phyloP scores from a whole-genome alignment of 2,113 vertebrate species.

The Tachysurus vachellii region DNA sequence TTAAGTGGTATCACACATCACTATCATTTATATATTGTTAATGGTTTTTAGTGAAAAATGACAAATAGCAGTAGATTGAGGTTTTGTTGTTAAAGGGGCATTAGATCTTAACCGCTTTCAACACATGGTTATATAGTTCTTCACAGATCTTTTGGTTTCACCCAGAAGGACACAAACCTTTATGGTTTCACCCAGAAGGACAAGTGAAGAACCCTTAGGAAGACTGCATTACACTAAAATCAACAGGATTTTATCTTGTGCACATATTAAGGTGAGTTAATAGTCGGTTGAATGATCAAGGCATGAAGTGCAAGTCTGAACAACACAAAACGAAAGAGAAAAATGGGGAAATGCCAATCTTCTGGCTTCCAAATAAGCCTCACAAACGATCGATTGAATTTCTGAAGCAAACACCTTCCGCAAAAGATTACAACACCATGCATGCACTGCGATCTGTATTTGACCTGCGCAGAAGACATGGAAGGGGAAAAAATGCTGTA shows the following conservation, averaged over 20 bases:
- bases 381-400: slow-evolving; percentile 70
- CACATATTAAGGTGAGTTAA: neutral
- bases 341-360: slow-evolving; percentile 55
- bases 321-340: slow-evolving; percentile 47
- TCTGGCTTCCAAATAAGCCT: slow-evolving; percentile 65
- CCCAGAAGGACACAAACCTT: neutral
- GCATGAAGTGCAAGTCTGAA: slow-evolving; percentile 30
- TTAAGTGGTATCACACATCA: too few species aligned
- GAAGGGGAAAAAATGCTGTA: slow-evolving; percentile 32
- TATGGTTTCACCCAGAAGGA: neutral
- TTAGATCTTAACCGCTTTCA: neutral
- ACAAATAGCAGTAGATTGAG: neutral
- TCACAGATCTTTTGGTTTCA: neutral
- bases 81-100: neutral
- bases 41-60: too few species aligned
- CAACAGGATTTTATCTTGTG: neutral
- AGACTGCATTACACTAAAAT: neutral
- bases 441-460: slow-evolving; percentile 62
- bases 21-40: too few species aligned
- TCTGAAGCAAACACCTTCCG: slow-evolving; percentile 60
- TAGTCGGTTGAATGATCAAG: neutral
- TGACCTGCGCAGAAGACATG: slow-evolving; percentile 56
- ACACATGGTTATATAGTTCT: neutral
- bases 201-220: neutral
- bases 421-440: slow-evolving; percentile 58